A percentile compares a stretch with the other conserved stretches of the same genome.
Evolutionary conservation across 2,797 vertebrate species (phyloP).

Genomic region (Lemur catta): DNA sequence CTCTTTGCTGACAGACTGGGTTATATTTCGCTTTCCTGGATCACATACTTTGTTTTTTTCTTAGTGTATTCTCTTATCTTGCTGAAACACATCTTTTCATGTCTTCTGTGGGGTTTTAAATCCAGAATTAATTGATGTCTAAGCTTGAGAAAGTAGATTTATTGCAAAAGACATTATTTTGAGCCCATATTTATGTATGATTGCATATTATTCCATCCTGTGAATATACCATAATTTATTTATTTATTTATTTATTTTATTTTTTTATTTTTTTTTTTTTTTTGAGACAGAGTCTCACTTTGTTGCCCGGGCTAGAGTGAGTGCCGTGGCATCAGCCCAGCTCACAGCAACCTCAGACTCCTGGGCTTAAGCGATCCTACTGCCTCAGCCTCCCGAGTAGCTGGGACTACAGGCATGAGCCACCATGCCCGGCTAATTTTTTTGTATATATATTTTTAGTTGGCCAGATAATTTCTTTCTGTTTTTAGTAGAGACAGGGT

Average conservation of each 20-base stretch:
- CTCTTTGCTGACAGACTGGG: neutral
- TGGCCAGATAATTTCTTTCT: no score
- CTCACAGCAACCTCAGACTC: no score
- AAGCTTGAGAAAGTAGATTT: neutral
- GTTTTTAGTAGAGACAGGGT: no score
- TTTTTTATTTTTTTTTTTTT: no score
- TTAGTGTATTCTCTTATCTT: neutral
- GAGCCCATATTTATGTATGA: neutral
- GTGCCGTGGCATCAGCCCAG: no score
- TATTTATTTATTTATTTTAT: neutral
- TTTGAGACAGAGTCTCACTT: no score
- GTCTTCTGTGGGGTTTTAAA: neutral
- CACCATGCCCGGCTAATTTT: no score
- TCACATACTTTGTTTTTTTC: neutral
- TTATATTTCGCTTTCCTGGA: neutral
- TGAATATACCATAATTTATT: neutral
- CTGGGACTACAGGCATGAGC: no score
- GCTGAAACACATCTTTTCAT: neutral
- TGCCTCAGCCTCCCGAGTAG: no score
- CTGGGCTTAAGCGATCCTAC: no score
- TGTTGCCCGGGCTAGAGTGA: no score
- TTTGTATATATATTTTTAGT: no score
- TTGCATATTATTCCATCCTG: neutral
- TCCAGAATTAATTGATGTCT: slow-evolving; percentile 16
- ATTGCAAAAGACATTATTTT: neutral